phyloP scores from a whole-genome alignment of 2,113 vertebrate genomes.

The Myxocyprinus asiaticus region DNA sequence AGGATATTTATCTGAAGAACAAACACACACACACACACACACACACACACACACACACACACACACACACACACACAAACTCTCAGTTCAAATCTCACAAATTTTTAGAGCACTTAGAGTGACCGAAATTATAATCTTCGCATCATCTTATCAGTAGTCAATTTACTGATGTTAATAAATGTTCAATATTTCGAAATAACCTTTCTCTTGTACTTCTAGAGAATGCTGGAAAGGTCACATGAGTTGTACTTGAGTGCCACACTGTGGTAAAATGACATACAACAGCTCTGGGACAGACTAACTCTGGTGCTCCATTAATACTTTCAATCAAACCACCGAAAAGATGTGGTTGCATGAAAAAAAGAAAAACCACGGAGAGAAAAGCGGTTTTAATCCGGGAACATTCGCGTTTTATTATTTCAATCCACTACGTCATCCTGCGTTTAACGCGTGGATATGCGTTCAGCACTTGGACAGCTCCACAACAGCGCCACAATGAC shows the following conservation, averaged over 20 bases:
- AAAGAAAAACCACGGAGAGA: background rate
- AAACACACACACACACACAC: background rate
- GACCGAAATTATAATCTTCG: background rate
- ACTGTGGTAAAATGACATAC: constrained; percentile 72
- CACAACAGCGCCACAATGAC: too few species aligned
- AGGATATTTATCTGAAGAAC: constrained; percentile 35
- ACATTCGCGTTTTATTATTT: too few species aligned
- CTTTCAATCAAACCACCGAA: background rate
- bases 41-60: too few species aligned
- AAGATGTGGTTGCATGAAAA: background rate
- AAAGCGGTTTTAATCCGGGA: too few species aligned
- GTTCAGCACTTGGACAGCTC: too few species aligned
- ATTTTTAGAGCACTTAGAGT: background rate
- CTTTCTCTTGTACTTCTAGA: constrained; percentile 37
- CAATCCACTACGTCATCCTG: too few species aligned
- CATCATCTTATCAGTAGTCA: background rate
- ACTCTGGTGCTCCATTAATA: background rate
- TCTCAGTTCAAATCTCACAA: background rate
- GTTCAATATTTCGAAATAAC: background rate
- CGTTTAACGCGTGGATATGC: too few species aligned
- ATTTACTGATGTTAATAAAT: background rate
- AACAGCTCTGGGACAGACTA: constrained; percentile 41
- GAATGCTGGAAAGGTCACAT: constrained; percentile 58
- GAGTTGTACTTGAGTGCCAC: constrained; percentile 85
- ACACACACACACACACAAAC: background rate